Conservation (phyloP, 2,797 vertebrate genomes). For the Chelidonichthys spinosus region DNA sequence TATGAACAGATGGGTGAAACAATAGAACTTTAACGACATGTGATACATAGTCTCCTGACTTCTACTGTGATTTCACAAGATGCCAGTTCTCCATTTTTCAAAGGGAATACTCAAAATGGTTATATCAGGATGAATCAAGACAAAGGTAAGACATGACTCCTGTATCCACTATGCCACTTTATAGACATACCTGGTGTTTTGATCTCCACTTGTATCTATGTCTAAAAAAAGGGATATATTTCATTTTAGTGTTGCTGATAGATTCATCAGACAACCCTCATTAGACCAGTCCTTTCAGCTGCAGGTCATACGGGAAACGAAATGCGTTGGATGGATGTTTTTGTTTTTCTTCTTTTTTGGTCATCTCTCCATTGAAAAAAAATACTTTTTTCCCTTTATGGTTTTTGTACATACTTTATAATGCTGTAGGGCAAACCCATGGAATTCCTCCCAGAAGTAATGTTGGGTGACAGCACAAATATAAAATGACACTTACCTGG, state of each 20-base stretch:
- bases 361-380: neutral
- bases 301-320: slow-evolving; percentile 33
- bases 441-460: slow-evolving; percentile 1
- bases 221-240: slow-evolving; percentile 61
- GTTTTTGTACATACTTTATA: neutral
- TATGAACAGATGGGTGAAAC: slow-evolving; percentile 72
- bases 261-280: slow-evolving; percentile 50
- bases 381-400: neutral
- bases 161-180: slow-evolving; percentile 77
- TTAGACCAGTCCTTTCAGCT: slow-evolving; percentile 44
- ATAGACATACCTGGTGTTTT: slow-evolving; percentile 74
- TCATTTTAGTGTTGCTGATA: slow-evolving; percentile 57
- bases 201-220: slow-evolving; percentile 77
- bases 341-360: slow-evolving; percentile 12
- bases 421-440: neutral
- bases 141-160: slow-evolving; percentile 83
- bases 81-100: slow-evolving; percentile 81
- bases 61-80: slow-evolving; percentile 85
- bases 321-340: slow-evolving; percentile 5
- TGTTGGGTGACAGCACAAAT: slow-evolving; percentile 23
- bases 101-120: slow-evolving; percentile 85
- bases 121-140: slow-evolving; percentile 85
- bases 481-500: slow-evolving; percentile 11
- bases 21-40: slow-evolving; percentile 78
- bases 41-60: slow-evolving; percentile 80